A percentile compares a stretch with the other conserved stretches of the same genome.
Evolutionary conservation across 1,140 invertebrate species (phyloP).

Genomic region (Octopus sinensis): DNA sequence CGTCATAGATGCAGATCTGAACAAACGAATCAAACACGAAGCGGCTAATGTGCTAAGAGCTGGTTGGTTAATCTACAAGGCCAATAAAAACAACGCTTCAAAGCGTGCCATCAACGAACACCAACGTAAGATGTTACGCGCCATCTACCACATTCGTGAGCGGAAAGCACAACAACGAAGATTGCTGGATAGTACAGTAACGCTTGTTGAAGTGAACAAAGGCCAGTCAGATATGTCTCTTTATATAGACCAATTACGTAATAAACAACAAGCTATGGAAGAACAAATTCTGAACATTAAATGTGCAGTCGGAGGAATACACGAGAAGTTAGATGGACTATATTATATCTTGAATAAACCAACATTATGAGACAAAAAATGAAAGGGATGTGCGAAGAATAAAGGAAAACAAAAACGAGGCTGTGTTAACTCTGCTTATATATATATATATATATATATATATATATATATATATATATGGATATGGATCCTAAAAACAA

Average conservation of each 20-base stretch:
- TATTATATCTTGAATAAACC: constrained; percentile 24
- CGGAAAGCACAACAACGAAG: constrained; percentile 47
- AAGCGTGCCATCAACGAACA: constrained; percentile 28
- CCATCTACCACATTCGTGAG: constrained; percentile 52
- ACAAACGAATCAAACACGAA: constrained; percentile 50
- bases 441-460: no score
- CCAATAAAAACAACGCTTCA: constrained; percentile 12
- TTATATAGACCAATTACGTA: constrained; percentile 29
- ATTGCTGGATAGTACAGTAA: constrained; percentile 46
- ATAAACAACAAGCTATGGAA: constrained; percentile 39
- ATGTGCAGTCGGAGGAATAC: constrained; percentile 26
- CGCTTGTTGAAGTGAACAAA: constrained; percentile 48
- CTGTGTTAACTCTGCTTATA: no score
- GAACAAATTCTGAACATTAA: constrained; percentile 37
- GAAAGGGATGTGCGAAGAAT: neutral
- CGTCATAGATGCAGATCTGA: constrained; percentile 52
- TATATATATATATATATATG: no score
- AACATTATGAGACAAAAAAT: constrained; percentile 24
- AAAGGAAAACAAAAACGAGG: no score
- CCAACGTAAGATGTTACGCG: constrained; percentile 46
- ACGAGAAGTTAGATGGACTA: constrained; percentile 27
- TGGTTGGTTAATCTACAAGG: constrained; percentile 53
- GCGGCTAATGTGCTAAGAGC: constrained; percentile 54
- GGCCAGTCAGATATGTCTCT: constrained; percentile 35
- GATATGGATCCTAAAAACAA: no score